Evolutionary conservation across 2,888 invertebrate genomes (phyloP).

Genomic region (Neoascia interrupta): DNA sequence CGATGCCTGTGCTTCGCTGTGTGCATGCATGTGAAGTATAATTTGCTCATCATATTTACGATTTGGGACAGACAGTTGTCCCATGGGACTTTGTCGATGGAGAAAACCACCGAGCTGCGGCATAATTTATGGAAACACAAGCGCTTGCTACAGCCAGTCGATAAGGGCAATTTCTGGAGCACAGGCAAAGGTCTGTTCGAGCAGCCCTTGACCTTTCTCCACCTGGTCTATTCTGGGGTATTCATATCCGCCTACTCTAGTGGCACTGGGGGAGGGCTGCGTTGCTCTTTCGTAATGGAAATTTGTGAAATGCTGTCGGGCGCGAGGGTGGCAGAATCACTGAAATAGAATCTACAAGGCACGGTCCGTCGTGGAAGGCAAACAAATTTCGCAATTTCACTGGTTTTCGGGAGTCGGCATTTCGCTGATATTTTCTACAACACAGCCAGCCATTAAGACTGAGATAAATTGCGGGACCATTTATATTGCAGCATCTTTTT

Average conservation of each 20-base stretch:
- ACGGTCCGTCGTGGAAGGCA: conserved; percentile 19
- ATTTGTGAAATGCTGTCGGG: conserved; percentile 57
- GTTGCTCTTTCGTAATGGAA: conserved; percentile 47
- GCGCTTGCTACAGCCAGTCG: conserved; percentile 23
- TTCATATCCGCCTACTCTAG: conserved; percentile 27
- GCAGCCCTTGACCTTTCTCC: conserved; percentile 67
- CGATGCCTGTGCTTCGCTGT: no score
- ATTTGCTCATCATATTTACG: conserved; percentile 42
- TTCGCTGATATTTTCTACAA: conserved; percentile 37
- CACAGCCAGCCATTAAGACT: conserved; percentile 24
- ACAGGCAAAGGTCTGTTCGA: conserved; percentile 22
- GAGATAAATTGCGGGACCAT: conserved; percentile 57
- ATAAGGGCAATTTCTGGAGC: conserved; percentile 59
- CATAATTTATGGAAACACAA: conserved; percentile 27
- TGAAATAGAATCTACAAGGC: conserved; percentile 54
- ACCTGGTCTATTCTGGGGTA: conserved; percentile 51
- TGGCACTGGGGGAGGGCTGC: background rate
- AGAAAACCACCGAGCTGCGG: conserved; percentile 20
- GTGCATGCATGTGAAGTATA: conserved; percentile 4
- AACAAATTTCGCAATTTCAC: conserved; percentile 64
- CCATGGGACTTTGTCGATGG: conserved; percentile 24
- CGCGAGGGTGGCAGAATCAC: conserved; percentile 21
- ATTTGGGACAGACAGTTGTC: conserved; percentile 51
- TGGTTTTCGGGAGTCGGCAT: conserved; percentile 47
- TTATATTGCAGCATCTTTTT: conserved; percentile 59